Conservation (phyloP, 2,888 invertebrate genomes). For the Cantharis nigra region DNA sequence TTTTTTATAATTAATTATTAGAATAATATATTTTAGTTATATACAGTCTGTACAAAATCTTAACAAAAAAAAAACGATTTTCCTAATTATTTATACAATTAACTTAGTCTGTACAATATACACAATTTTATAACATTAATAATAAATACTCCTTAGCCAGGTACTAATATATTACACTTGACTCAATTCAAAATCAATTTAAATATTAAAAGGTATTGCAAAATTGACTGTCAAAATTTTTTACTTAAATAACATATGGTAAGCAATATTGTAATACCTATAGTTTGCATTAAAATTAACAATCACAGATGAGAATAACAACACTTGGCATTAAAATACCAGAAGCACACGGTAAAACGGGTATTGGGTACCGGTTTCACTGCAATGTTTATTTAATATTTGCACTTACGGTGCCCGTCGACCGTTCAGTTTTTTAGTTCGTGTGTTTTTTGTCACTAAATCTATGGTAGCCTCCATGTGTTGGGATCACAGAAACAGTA, state of each 20-base stretch:
- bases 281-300: constrained; percentile 38
- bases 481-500: constrained; percentile 31
- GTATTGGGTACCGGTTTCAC: constrained; percentile 23
- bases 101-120: constrained; percentile 41
- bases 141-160: constrained; percentile 57
- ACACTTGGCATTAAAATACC: constrained; percentile 27
- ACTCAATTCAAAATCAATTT: constrained; percentile 36
- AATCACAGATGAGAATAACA: constrained; percentile 37
- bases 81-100: constrained; percentile 40
- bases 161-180: constrained; percentile 56
- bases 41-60: constrained; percentile 54
- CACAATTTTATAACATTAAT: constrained; percentile 30
- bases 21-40: constrained; percentile 46
- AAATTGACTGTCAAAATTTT: constrained; percentile 4
- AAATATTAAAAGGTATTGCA: constrained; percentile 30
- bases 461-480: constrained; percentile 33
- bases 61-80: constrained; percentile 37
- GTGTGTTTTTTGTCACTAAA: constrained; percentile 15
- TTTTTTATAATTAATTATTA: constrained; percentile 15
- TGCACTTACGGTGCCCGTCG: constrained; percentile 14
- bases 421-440: constrained; percentile 13
- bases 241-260: constrained; percentile 4
- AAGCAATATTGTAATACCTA: constrained; percentile 32
- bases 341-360: constrained; percentile 28
- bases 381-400: constrained; percentile 25